A percentile compares a stretch with the other conserved stretches of the same genome.
Evolutionary conservation across 2,113 vertebrate species (phyloP).

Genomic region (Peromyscus californicus): DNA sequence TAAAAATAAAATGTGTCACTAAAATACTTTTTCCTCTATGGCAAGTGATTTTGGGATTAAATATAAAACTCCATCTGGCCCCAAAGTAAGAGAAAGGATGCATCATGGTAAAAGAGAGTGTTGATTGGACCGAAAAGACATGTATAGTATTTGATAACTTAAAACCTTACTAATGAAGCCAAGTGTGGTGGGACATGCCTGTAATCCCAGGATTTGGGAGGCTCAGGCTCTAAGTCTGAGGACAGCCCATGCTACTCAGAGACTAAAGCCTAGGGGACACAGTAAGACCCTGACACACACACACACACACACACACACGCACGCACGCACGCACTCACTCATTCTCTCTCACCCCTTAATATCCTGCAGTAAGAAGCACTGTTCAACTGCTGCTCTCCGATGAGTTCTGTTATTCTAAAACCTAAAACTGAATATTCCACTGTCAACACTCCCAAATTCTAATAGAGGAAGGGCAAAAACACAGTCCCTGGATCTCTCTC

Average conservation of each 20-base stretch:
- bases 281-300: background rate
- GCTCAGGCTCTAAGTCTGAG: background rate
- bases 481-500: background rate
- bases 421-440: background rate
- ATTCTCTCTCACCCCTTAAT: background rate
- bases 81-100: conserved; percentile 39
- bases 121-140: background rate
- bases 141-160: background rate
- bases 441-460: conserved; percentile 52
- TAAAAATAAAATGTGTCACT: background rate
- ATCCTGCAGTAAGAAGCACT: background rate
- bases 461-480: conserved; percentile 55
- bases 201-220: background rate
- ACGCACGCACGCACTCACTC: too few species aligned
- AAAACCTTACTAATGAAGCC: background rate
- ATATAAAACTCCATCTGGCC: conserved; percentile 58
- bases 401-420: conserved; percentile 45
- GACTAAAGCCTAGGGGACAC: background rate
- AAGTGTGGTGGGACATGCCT: background rate
- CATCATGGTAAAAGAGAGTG: background rate
- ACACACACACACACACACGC: too few species aligned
- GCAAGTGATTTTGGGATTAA: conserved; percentile 36
- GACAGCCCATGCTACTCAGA: background rate
- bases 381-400: background rate
- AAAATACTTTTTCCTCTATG: conserved; percentile 48